A percentile compares a stretch with the other conserved stretches of the same genome.
Evolutionary conservation across 2,888 invertebrate genomes (phyloP).

Genomic region (Caenorhabditis auriculariae): DNA sequence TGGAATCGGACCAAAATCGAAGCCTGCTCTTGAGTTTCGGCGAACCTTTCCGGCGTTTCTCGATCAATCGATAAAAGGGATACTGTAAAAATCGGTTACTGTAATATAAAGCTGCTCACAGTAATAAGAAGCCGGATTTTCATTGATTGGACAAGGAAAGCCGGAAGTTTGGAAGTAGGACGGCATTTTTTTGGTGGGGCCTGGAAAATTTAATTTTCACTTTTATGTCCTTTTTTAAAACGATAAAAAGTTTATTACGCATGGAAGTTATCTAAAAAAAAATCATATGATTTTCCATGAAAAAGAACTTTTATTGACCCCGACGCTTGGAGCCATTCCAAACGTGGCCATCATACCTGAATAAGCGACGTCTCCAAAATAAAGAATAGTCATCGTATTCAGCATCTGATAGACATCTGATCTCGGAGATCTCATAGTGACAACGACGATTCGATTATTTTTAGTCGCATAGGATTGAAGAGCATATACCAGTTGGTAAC

Average conservation of each 20-base stretch:
- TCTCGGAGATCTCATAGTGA: constrained; percentile 89
- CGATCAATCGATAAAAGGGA: constrained; percentile 78
- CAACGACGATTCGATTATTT: constrained; percentile 83
- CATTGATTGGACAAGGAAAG: constrained; percentile 91
- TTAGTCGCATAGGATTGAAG: constrained; percentile 83
- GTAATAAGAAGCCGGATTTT: constrained; percentile 97
- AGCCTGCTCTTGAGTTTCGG: constrained; percentile 78
- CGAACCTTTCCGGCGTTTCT: constrained; percentile 83
- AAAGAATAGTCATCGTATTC: constrained; percentile 85
- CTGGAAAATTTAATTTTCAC: too few species aligned
- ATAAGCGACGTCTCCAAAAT: constrained; percentile 78
- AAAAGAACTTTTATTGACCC: too few species aligned
- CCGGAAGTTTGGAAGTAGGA: constrained; percentile 92
- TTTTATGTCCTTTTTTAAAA: too few species aligned
- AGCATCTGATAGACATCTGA: constrained; percentile 93
- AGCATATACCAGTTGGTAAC: constrained; percentile 90
- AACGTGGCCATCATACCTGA: constrained; percentile 74
- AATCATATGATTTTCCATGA: too few species aligned
- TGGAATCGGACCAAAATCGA: constrained; percentile 32
- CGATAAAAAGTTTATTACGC: too few species aligned
- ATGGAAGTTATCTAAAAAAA: too few species aligned
- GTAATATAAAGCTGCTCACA: too few species aligned
- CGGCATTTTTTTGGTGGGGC: constrained; percentile 81
- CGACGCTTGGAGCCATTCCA: too few species aligned
- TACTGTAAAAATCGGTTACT: constrained; percentile 71